phyloP scores from a whole-genome alignment of 2,888 invertebrate genomes.

The Lasioglossum oenotherae region DNA sequence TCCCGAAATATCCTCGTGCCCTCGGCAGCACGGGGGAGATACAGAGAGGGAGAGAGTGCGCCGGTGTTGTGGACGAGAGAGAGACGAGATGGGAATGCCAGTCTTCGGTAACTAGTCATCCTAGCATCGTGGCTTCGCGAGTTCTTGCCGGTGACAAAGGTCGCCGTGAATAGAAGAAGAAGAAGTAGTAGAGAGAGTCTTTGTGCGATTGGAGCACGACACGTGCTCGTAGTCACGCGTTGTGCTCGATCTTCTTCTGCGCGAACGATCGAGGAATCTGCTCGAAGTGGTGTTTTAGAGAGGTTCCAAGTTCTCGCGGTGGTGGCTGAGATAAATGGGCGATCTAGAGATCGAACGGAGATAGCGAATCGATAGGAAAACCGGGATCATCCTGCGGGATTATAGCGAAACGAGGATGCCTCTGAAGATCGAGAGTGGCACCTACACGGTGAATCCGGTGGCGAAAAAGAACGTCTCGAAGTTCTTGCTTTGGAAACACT shows the following conservation, averaged over 20 bases:
- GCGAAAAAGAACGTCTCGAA: constrained; percentile 79
- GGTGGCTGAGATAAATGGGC: constrained; percentile 13
- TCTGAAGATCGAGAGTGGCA: constrained; percentile 82
- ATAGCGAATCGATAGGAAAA: constrained; percentile 37
- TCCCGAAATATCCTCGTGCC: constrained; percentile 75
- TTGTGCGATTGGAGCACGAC: not conserved
- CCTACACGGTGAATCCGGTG: constrained; percentile 81
- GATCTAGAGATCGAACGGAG: constrained; percentile 2
- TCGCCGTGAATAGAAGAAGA: constrained; percentile 34
- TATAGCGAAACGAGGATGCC: constrained; percentile 75
- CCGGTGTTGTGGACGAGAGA: constrained; percentile 62
- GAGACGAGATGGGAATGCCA: constrained; percentile 76
- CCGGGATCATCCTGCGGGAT: constrained; percentile 31
- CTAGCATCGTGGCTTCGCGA: constrained; percentile 71
- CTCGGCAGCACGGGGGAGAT: constrained; percentile 61
- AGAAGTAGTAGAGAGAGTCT: constrained; percentile 2
- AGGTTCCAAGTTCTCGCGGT: not conserved
- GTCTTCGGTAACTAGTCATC: constrained; percentile 77
- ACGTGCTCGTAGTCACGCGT: not conserved
- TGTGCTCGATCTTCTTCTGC: constrained; percentile 5
- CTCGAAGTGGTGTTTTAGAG: not conserved
- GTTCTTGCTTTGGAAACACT: constrained; percentile 82
- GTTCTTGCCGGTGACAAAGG: constrained; percentile 59
- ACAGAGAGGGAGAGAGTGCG: constrained; percentile 64
- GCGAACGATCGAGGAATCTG: not conserved